Percentiles rank a stretch among this genome's conserved stretches.
These are phyloP conservation scores for Lysiphlebus fabarum DNA, from an alignment of 1,140 invertebrate species.

Conservation along the genomic window DNA sequence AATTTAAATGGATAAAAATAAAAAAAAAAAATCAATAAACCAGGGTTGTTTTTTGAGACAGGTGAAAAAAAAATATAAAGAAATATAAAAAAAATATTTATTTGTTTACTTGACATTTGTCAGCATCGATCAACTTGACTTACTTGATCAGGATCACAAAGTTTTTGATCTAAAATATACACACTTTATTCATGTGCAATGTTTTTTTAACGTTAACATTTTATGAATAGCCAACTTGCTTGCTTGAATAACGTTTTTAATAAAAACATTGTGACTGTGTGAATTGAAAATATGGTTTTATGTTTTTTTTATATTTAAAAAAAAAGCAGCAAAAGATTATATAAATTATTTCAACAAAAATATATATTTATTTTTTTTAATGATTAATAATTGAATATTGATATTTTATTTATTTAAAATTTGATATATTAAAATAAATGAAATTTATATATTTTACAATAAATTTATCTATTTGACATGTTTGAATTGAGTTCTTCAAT, in stretches of 20 bases:
- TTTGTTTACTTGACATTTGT: constrained; percentile 37
- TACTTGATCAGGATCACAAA: constrained; percentile 32
- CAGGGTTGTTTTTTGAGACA: too few species aligned
- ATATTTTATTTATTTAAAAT: neutral
- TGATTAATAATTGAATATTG: neutral
- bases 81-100: too few species aligned
- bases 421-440: neutral
- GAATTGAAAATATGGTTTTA: neutral
- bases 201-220: constrained; percentile 39
- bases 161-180: constrained; percentile 16
- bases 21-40: too few species aligned
- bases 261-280: constrained; percentile 37
- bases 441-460: constrained; percentile 49
- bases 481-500: constrained; percentile 28
- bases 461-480: constrained; percentile 36
- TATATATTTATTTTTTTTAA: neutral
- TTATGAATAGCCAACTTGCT: constrained; percentile 31
- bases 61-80: too few species aligned
- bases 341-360: neutral
- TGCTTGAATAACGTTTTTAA: constrained; percentile 42
- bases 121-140: constrained; percentile 35
- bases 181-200: constrained; percentile 12
- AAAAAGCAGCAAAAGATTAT: constrained; percentile 14
- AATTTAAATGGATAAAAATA: too few species aligned
- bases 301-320: constrained; percentile 18